Conservation (phyloP, 2,888 invertebrate species). For the Podabrus alpinus region DNA sequence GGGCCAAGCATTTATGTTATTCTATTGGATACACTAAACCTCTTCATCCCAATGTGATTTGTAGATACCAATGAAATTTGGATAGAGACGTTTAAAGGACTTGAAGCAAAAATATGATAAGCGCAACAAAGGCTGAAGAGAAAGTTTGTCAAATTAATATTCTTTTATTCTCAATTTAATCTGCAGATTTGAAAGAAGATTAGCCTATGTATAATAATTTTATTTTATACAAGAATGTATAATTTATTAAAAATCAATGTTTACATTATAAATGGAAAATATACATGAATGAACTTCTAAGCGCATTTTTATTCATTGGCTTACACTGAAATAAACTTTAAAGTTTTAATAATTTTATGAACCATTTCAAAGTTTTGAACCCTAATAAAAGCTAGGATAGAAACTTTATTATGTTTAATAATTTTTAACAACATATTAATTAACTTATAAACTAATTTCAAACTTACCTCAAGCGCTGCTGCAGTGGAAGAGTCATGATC, state of each 20-base stretch:
- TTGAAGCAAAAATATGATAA: not conserved
- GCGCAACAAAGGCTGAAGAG: not conserved
- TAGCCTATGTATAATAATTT: not conserved
- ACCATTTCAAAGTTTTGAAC: not conserved
- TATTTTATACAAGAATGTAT: not conserved
- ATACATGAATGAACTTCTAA: not conserved
- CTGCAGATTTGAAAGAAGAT: not conserved
- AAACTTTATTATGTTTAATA: not conserved
- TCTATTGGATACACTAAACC: too few relatives aligned
- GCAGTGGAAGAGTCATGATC: slow-evolving; percentile 93
- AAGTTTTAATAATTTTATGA: not conserved
- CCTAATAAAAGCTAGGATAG: not conserved
- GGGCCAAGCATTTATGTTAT: too few relatives aligned
- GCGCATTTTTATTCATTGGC: not conserved
- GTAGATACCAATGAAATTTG: not conserved
- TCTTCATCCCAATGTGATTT: not conserved
- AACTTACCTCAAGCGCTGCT: slow-evolving; percentile 79
- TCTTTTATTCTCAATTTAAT: not conserved
- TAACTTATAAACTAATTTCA: not conserved
- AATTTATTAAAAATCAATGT: too few relatives aligned
- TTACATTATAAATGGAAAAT: not conserved
- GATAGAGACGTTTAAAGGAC: not conserved
- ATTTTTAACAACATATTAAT: not conserved
- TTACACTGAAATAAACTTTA: not conserved
- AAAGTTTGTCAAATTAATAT: not conserved